These are phyloP conservation scores for Aromia moschata DNA, from an alignment of 2,888 invertebrate genomes.

Conservation along the genomic window DNA sequence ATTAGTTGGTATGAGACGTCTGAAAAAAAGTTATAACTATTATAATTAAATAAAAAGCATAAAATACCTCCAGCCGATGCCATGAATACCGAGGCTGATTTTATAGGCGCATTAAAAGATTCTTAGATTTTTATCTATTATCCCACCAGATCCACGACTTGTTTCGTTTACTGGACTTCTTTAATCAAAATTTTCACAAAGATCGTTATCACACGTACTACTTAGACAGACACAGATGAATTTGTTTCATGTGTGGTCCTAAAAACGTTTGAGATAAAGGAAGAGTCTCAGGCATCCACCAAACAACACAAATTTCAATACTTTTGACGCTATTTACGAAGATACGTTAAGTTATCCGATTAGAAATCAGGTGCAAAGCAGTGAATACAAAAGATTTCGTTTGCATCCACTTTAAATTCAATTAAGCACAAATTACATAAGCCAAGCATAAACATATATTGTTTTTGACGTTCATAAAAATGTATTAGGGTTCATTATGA, in stretches of 20 bases:
- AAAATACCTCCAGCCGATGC: neutral
- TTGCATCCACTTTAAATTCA: neutral
- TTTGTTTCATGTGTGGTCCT: conserved; percentile 1
- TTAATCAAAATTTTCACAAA: neutral
- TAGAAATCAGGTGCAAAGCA: no score
- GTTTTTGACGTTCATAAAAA: no score
- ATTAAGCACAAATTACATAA: no score
- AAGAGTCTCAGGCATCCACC: no score
- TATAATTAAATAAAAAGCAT: neutral
- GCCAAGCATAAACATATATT: no score
- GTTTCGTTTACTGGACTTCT: neutral
- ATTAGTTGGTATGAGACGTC: neutral
- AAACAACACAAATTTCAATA: no score
- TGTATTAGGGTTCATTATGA: conserved; percentile 13
- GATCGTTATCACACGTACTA: neutral
- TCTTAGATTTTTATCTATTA: neutral
- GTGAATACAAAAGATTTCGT: neutral
- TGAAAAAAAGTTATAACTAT: neutral
- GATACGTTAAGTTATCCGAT: no score
- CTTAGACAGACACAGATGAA: conserved; percentile 1
- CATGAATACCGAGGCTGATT: neutral
- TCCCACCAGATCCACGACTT: neutral
- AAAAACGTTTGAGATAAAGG: no score
- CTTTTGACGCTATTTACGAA: no score
- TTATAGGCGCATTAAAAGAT: neutral